A percentile compares a stretch with the other conserved stretches of the same genome.
These are phyloP conservation scores for Esox lucius DNA, from an alignment of 2,797 vertebrate species.

Conservation along the genomic window DNA sequence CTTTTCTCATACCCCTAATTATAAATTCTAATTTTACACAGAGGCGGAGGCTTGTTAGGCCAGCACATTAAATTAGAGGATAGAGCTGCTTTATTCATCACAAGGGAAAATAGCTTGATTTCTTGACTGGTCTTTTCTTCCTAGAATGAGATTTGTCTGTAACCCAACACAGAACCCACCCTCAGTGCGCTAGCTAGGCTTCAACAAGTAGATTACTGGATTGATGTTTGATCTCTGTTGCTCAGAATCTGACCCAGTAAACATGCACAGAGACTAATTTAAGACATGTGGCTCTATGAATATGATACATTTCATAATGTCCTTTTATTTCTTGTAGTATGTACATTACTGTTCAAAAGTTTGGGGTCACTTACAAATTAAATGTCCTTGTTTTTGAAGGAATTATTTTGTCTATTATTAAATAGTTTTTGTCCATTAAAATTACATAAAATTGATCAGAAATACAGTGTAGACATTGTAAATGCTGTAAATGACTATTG, in stretches of 20 bases:
- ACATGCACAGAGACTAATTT: constrained; percentile 34
- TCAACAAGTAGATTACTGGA: no score
- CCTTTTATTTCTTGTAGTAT: background rate
- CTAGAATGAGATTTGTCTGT: constrained; percentile 8
- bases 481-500: no score
- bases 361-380: no score
- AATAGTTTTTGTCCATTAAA: no score
- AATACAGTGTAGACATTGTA: no score
- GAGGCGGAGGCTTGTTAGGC: constrained; percentile 48
- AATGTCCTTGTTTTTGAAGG: no score
- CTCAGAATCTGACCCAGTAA: constrained; percentile 31
- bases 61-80: constrained; percentile 64
- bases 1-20: constrained; percentile 54
- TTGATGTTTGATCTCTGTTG: no score
- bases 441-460: no score
- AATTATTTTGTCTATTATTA: no score
- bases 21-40: constrained; percentile 66
- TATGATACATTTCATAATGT: background rate
- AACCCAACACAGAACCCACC: background rate
- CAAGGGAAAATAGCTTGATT: constrained; percentile 22
- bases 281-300: background rate
- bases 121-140: constrained; percentile 5
- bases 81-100: constrained; percentile 44
- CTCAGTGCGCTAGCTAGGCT: no score
- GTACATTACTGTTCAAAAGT: background rate